phyloP scores from a whole-genome alignment of 2,888 invertebrate genomes.

The Stramonita haemastoma region DNA sequence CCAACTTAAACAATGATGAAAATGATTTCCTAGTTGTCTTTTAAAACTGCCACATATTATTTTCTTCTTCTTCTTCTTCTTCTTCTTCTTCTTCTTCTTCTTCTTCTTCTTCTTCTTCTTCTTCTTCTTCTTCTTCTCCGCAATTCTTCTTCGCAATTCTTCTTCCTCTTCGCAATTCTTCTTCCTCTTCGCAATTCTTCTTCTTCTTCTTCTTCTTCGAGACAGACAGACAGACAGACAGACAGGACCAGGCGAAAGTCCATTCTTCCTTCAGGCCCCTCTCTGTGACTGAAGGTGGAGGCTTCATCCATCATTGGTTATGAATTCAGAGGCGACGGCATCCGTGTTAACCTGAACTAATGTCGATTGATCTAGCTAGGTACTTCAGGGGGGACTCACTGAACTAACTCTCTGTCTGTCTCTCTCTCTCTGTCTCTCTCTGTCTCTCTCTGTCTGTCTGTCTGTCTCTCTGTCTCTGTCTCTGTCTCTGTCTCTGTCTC shows the following conservation, averaged over 20 bases:
- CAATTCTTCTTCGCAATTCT: too few species aligned
- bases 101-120: too few species aligned
- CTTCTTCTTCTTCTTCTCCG: too few species aligned
- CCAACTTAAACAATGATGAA: too few species aligned
- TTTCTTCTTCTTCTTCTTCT: too few species aligned
- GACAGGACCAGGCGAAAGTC: neutral
- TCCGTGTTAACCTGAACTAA: neutral
- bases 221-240: too few species aligned
- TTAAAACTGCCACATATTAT: too few species aligned
- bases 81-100: too few species aligned
- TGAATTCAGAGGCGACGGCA: neutral
- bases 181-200: too few species aligned
- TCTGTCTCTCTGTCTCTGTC: neutral
- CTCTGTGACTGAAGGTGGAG: neutral
- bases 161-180: too few species aligned
- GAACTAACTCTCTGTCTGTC: neutral
- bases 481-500: neutral
- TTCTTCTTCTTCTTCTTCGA: too few species aligned
- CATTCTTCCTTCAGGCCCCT: neutral
- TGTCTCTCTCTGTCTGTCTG: neutral
- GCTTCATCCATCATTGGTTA: neutral
- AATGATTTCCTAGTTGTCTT: too few species aligned
- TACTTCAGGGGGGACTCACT: neutral
- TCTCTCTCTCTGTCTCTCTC: neutral
- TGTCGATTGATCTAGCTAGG: neutral